A percentile compares a stretch with the other conserved stretches of the same genome.
phyloP scores from a whole-genome alignment of 2,888 invertebrate species.

The Drosophila imparisetae region DNA sequence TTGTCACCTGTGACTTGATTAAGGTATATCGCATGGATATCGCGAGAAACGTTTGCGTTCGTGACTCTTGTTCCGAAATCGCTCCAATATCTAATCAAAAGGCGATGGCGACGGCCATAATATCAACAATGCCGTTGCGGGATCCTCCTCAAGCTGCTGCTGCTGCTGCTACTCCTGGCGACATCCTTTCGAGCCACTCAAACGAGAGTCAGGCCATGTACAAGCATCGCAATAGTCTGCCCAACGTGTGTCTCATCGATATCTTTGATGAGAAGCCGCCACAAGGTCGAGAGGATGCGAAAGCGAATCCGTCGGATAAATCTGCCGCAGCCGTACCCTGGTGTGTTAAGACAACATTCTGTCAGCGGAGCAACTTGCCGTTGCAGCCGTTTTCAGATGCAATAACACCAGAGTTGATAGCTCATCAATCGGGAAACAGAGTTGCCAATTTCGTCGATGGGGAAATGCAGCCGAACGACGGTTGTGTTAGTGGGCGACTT shows the following conservation, averaged over 20 bases:
- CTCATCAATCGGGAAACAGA: constrained; percentile 3
- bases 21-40: constrained; percentile 91
- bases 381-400: constrained; percentile 23
- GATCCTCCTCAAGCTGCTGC: constrained; percentile 12
- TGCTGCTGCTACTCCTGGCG: constrained; percentile 20
- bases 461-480: constrained; percentile 80
- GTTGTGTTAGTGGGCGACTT: constrained; percentile 90
- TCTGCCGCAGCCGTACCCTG: constrained; percentile 37
- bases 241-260: constrained; percentile 81
- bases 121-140: constrained; percentile 34
- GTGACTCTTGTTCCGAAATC: constrained; percentile 83
- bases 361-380: constrained; percentile 49
- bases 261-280: constrained; percentile 51
- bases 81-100: constrained; percentile 42
- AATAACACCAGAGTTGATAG: constrained; percentile 10
- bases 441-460: constrained; percentile 17
- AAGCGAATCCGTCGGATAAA: background rate
- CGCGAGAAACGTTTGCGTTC: constrained; percentile 90
- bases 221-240: constrained; percentile 82
- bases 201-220: constrained; percentile 33
- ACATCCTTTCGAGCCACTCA: constrained; percentile 32
- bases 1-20: background rate
- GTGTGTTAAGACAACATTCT: constrained; percentile 59
- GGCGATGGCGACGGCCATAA: background rate
- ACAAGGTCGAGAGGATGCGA: constrained; percentile 1